A percentile compares a stretch with the other conserved stretches of the same genome.
Conservation (phyloP, 2,797 vertebrate genomes). For the Zenarchopterus dispar region DNA sequence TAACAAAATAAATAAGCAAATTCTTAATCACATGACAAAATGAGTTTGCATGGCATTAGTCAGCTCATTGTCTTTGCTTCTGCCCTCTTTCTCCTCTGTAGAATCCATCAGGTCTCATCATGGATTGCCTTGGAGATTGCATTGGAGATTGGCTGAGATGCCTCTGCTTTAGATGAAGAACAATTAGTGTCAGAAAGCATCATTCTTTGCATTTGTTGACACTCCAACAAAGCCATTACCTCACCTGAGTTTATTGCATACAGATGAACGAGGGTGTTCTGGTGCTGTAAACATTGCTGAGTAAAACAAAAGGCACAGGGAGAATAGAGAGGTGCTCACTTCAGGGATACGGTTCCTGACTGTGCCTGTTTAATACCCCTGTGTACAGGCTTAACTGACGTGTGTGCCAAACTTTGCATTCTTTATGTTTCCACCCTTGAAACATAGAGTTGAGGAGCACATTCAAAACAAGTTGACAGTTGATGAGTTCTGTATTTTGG, state of each 20-base stretch:
- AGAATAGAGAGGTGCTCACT: conserved; percentile 1
- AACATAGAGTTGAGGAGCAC: not conserved
- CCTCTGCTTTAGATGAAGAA: conserved; percentile 53
- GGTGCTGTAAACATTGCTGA: conserved; percentile 33
- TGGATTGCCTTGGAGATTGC: conserved; percentile 51
- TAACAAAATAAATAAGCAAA: conserved; percentile 19
- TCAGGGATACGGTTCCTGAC: conserved; percentile 7
- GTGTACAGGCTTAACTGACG: conserved; percentile 13
- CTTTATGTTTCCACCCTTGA: not conserved
- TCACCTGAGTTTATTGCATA: conserved; percentile 35
- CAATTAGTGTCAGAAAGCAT: conserved; percentile 71
- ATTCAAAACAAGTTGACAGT: not conserved
- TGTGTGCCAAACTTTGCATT: conserved; percentile 11
- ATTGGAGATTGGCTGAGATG: conserved; percentile 14
- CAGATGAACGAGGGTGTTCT: conserved; percentile 40
- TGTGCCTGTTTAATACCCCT: conserved; percentile 18
- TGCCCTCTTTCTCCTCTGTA: not conserved
- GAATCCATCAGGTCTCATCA: conserved; percentile 46
- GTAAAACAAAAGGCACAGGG: conserved; percentile 26
- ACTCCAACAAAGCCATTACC: conserved; percentile 48
- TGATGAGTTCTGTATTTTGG: conserved; percentile 13
- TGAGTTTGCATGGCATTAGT: conserved; percentile 36
- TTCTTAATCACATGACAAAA: conserved; percentile 36
- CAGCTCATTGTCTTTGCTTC: conserved; percentile 17
- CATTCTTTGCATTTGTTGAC: conserved; percentile 36